Conservation (phyloP, 2,888 invertebrate species). For the Ischnus inquisitorius region DNA sequence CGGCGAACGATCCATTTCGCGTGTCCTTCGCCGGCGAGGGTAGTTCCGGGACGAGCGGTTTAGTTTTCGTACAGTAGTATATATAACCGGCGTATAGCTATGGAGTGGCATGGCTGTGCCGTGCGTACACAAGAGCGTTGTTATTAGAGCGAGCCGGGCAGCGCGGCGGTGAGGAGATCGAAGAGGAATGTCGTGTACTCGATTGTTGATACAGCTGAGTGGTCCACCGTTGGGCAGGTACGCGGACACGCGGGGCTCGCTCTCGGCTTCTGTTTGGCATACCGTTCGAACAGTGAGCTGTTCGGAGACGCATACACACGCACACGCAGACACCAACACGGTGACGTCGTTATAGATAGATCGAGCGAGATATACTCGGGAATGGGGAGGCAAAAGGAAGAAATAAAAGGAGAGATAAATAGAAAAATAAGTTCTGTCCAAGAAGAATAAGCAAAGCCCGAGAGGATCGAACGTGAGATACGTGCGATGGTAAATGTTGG, state of each 20-base stretch:
- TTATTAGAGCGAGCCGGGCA: conserved; percentile 76
- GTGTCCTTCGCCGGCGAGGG: neutral
- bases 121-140: conserved; percentile 67
- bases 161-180: conserved; percentile 75
- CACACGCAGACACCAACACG: neutral
- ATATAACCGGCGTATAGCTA: neutral
- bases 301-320: conserved; percentile 20
- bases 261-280: conserved; percentile 84
- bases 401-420: conserved; percentile 17
- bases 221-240: conserved; percentile 82
- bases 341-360: conserved; percentile 11
- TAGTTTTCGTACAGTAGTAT: neutral
- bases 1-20: conserved; percentile 46
- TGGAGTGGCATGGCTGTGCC: neutral
- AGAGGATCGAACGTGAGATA: conserved; percentile 15
- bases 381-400: conserved; percentile 18
- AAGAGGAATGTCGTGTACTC: conserved; percentile 85
- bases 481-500: conserved; percentile 45
- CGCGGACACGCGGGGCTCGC: conserved; percentile 78
- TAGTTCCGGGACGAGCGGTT: neutral
- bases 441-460: conserved; percentile 31
- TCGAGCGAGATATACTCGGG: conserved; percentile 5
- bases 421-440: conserved; percentile 26
- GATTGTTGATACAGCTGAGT: conserved; percentile 85
- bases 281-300: conserved; percentile 70